Evolutionary conservation across 2,113 vertebrate species (phyloP), one percentile per base, ranked within the genome.

Genomic region (Microtus montanus): DNA sequence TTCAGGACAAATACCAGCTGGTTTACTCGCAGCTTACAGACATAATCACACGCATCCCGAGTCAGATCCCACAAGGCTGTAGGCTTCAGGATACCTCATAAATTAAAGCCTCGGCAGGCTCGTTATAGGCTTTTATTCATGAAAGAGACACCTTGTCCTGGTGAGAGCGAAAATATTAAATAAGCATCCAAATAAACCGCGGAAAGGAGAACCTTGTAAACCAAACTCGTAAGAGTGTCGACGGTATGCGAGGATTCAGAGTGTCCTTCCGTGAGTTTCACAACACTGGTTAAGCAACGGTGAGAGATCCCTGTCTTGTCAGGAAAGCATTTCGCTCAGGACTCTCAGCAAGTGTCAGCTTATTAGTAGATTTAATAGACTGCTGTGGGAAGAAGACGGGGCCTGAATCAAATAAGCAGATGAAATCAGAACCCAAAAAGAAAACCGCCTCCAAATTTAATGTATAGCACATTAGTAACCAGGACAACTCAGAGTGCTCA

Each of bases 1-100:
- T 97, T 87, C 96, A 98, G 97, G 98, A 98, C 95, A 98, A 98
- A 98, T 97, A 97, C 93, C 98, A 98, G 97, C 97, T 98, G 98
- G 92, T 97, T 98, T 98, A 96, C 98, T 98, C 95, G 97, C 93
- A 97, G 96, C 83, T 95, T 92, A 66, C 85, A 97, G 94, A 95
- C 89, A 97, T 90, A 96, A 96, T 96, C 96, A 91, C 73, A 96
- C 83, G 96, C 95, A 97, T 94, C 95, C 97, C 95, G 95, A 95
- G 70, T 86, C 92, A 85, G 90, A 97, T 93, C 96, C 92, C 64
- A 95, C 94, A 90, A 73, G n/a, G 61, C 96, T 97, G 96, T 98
- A 97, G 98, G 97, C 97, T 97, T 96, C 98, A 97, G 98, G 97
- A 98, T 83, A 94, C 15, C 94, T 97, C 96, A 97, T 58, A 94